Base-by-base conservation (phyloP, 1,140 invertebrate genomes). In the Drosophila pachea region DNA sequence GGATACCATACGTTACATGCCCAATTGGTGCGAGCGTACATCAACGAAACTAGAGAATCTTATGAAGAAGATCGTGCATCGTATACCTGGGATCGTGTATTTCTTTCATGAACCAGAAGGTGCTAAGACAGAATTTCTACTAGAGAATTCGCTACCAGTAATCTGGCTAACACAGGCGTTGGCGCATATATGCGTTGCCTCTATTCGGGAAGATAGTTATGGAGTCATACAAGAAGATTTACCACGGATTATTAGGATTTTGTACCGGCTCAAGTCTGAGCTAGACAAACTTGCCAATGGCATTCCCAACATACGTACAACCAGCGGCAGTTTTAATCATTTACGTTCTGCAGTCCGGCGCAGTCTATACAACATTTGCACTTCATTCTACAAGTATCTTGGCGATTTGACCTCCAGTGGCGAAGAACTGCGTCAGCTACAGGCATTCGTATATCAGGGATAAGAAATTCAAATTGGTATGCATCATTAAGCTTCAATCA, bases 151-250 rank as follows among this genome's bases (percentile, higher is more conserved):
- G n/a, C 92, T 95, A 76, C 90, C 92, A 0, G 91, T 95, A 9
- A 92, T 94, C 54, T 95, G 94, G 93, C 91, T 93, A 2, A 91
- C 91, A 11, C 93, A 95, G 89, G 93, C 93, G 2, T 90, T 96
- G 45, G 92, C 94, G 0, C 91, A 92, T 32, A 88, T 96, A 12
- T 91, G 92, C 33, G 92, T 92, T 2, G 90, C 92, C 36, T 95
- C 95, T 0, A 86, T 95, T 4, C 91, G 73, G 7, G 95, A 96
- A 90, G 95, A 96, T 89, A 91, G 91, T 59, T 96, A 93, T 90
- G 95, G 95, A 43, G 92, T 96, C 48, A 94, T 95, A 4, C 95
- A 95, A 78, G 94, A 94, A 87, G 94, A 95, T 89, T 88, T 96
- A 31, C 89, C 93, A 7, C 76, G 88, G 14, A 92, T 96, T n/a